phyloP scores from a whole-genome alignment of 2,113 vertebrate species.

The Prionailurus bengalensis region DNA sequence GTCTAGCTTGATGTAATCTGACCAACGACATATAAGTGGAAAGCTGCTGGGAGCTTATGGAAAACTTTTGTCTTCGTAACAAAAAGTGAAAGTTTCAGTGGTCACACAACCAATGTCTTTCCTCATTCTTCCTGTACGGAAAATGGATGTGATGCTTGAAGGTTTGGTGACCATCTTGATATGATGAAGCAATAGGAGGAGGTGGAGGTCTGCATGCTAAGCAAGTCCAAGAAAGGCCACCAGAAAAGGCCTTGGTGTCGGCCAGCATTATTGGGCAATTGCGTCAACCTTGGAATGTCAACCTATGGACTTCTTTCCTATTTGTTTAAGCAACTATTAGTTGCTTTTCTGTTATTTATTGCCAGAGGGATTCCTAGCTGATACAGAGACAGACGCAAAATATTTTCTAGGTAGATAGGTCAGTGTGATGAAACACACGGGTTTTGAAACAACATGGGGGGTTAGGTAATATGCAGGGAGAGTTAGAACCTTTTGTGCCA shows the following conservation, averaged over 20 bases:
- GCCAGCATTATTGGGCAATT: background rate
- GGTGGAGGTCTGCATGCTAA: background rate
- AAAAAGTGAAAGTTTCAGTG: background rate
- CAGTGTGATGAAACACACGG: background rate
- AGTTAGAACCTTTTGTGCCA: background rate
- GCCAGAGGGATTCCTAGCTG: slow-evolving; percentile 50
- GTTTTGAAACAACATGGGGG: background rate
- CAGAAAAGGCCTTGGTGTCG: background rate
- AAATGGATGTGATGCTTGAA: background rate
- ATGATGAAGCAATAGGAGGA: background rate
- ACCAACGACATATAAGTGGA: background rate
- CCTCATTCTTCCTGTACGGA: background rate
- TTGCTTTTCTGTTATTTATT: slow-evolving; percentile 77
- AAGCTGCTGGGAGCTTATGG: background rate
- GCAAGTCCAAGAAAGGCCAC: background rate
- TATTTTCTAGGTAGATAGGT: background rate
- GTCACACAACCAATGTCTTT: background rate
- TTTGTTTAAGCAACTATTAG: slow-evolving; percentile 56
- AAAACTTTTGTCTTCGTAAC: slow-evolving; percentile 14
- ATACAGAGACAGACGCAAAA: slow-evolving; percentile 34
- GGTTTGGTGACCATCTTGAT: background rate
- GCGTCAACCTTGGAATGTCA: slow-evolving; percentile 38
- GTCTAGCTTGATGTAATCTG: background rate
- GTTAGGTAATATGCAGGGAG: background rate
- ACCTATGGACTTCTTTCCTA: slow-evolving; percentile 42